Conservation (phyloP, 2,797 vertebrate species). For the Chaenodraco wilsoni region DNA sequence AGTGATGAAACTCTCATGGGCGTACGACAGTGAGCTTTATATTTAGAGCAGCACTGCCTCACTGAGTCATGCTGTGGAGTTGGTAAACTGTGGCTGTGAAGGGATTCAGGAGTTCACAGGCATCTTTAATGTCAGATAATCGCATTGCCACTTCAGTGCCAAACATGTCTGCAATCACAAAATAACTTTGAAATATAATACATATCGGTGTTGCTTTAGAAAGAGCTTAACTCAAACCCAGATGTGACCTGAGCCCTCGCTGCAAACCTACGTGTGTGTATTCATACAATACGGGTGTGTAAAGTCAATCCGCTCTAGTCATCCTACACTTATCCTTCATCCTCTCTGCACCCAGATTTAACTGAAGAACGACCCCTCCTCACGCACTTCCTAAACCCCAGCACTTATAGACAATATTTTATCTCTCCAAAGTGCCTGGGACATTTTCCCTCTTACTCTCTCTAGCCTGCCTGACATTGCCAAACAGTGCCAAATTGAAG, state of each 20-base stretch:
- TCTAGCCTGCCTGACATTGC: constrained; percentile 44
- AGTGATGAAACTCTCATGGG: constrained; percentile 1
- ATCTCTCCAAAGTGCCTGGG: constrained; percentile 40
- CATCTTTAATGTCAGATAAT: constrained; percentile 54
- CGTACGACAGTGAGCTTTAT: constrained; percentile 12
- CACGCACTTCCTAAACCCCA: constrained; percentile 36
- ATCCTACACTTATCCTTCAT: constrained; percentile 73
- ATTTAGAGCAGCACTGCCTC: constrained; percentile 48
- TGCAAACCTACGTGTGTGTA: constrained; percentile 29
- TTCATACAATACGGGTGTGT: constrained; percentile 55
- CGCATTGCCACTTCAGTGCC: constrained; percentile 40
- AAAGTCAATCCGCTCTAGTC: constrained; percentile 72
- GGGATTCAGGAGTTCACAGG: constrained; percentile 41
- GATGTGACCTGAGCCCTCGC: constrained; percentile 51
- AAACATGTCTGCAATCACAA: constrained; percentile 49
- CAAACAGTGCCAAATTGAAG: constrained; percentile 63
- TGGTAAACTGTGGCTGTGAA: constrained; percentile 18
- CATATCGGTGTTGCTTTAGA: constrained; percentile 46
- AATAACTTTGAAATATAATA: constrained; percentile 51
- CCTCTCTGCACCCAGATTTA: constrained; percentile 66
- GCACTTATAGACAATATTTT: constrained; percentile 52
- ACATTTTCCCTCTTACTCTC: constrained; percentile 5
- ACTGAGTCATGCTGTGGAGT: constrained; percentile 37
- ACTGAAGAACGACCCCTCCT: constrained; percentile 35
- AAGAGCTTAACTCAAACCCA: constrained; percentile 62